A percentile compares a stretch with the other conserved stretches of the same genome.
Evolutionary conservation across 2,888 invertebrate species (phyloP).

Genomic region (Hecatera dysodea): DNA sequence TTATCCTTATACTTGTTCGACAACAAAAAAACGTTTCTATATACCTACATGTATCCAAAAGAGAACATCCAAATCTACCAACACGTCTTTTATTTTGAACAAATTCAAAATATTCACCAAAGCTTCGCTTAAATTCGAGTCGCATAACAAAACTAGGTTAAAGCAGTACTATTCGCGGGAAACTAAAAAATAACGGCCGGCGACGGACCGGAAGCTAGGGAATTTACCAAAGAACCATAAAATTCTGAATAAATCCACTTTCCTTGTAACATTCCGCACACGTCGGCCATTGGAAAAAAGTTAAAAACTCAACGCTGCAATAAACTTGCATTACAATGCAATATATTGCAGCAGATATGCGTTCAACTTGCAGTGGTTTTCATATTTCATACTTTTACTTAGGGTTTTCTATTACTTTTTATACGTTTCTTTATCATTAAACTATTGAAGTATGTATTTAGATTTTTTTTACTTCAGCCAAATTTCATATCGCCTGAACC

Average conservation of each 20-base stretch:
- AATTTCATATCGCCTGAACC: background rate
- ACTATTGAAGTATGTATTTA: background rate
- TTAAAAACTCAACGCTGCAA: slow-evolving; percentile 19
- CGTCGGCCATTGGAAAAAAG: slow-evolving; percentile 55
- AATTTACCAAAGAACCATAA: slow-evolving; percentile 76
- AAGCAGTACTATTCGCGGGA: slow-evolving; percentile 70
- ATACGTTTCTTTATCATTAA: background rate
- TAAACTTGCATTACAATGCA: slow-evolving; percentile 27
- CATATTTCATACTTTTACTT: background rate
- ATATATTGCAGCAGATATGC: slow-evolving; percentile 7
- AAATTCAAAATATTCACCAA: background rate
- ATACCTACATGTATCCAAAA: no score
- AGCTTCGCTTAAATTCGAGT: slow-evolving; percentile 14
- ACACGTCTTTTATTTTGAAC: background rate
- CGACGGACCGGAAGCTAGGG: slow-evolving; percentile 65
- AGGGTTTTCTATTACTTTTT: slow-evolving; percentile 3
- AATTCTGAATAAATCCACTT: slow-evolving; percentile 73
- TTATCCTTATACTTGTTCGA: background rate
- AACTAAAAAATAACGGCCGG: slow-evolving; percentile 70
- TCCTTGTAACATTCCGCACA: slow-evolving; percentile 48
- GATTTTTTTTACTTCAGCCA: background rate
- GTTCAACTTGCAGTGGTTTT: background rate
- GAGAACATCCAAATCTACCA: background rate
- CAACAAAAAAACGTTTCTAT: background rate
- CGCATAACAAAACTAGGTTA: slow-evolving; percentile 78